Evolutionary conservation across 2,888 invertebrate genomes (phyloP), one percentile per base, ranked within the genome.

Genomic region (Napeogenes sylphis): DNA sequence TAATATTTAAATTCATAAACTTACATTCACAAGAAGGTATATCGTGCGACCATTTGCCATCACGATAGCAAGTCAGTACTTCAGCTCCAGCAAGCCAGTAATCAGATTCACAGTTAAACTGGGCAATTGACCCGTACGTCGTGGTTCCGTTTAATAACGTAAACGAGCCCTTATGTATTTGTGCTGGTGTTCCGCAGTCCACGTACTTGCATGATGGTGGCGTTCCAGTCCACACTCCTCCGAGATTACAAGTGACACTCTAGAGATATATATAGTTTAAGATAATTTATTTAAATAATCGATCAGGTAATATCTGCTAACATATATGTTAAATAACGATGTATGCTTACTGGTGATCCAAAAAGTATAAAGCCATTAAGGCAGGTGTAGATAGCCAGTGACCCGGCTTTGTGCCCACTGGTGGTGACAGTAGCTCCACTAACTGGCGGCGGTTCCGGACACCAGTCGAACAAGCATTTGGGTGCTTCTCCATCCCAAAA

Each of bases 1-100:
- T 51, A 42, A 10, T 56, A n/a, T 53, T 51, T 30, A 30, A 8
- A 51, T 30, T 45, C 12, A 56, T 30, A 42, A 38, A 82, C 93
- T 93, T 84, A 96, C 96, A 83, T 90, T 96, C 95, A 81, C 97
- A 97, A n/a, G 94, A 92, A 0, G 97, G 97, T 57, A 95, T 94
- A 75, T 95, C 94, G 51, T 95, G 94, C 0, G 95, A 96, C 97
- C 97, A 97, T 79, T 95, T 96, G 12, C 96, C 97, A 69, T 97
- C 96, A 63, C 94, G 92, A 45, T 94, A 95, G 80, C 97, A 97
- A 30, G 91, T 92, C 55, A 96, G 92, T 30, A 91, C 91, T 55
- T 94, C 93, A 2, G 94, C 93, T 0, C 94, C 94, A n/a, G 93
- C 93, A 45, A 97, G 89, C 95, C 96, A 97, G 81, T 96, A 94